phyloP scores from a whole-genome alignment of 2,888 invertebrate species.

The Caenorhabditis drosophilae region DNA sequence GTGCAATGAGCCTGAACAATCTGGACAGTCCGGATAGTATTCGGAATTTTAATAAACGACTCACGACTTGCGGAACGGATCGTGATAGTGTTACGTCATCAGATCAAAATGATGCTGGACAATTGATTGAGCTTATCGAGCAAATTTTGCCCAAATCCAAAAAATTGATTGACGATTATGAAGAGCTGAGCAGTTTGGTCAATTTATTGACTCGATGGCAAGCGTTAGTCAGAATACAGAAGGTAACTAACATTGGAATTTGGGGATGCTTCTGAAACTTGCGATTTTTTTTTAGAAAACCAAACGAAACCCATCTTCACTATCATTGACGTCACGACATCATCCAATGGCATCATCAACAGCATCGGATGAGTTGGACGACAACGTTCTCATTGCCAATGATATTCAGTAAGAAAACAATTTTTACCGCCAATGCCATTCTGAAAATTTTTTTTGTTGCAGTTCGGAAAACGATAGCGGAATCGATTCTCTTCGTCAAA shows the following conservation, averaged over 20 bases:
- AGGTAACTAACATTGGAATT: constrained; percentile 4
- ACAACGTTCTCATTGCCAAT: constrained; percentile 52
- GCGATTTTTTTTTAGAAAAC: too few relatives aligned
- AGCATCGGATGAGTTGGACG: constrained; percentile 58
- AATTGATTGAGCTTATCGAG: constrained; percentile 35
- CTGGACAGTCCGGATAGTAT: constrained; percentile 24
- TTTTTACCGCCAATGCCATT: constrained; percentile 40
- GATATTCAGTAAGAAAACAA: constrained; percentile 47
- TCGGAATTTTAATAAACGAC: constrained; percentile 25
- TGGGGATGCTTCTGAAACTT: too few relatives aligned
- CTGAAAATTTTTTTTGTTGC: constrained; percentile 34
- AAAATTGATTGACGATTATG: constrained; percentile 44
- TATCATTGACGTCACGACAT: neutral
- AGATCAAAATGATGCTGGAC: neutral
- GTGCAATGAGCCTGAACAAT: constrained; percentile 6
- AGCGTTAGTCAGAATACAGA: constrained; percentile 17
- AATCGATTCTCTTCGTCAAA: constrained; percentile 64
- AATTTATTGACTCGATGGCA: constrained; percentile 58
- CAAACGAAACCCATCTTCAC: too few relatives aligned
- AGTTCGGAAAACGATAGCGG: constrained; percentile 67
- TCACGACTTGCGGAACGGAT: constrained; percentile 9
- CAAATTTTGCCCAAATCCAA: constrained; percentile 41
- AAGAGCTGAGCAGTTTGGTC: constrained; percentile 55
- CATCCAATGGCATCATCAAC: constrained; percentile 42
- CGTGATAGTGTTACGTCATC: constrained; percentile 3